Percentiles rank a stretch among this genome's conserved stretches.
Conservation (phyloP, 2,888 invertebrate genomes). For the Tetragonisca angustula region DNA sequence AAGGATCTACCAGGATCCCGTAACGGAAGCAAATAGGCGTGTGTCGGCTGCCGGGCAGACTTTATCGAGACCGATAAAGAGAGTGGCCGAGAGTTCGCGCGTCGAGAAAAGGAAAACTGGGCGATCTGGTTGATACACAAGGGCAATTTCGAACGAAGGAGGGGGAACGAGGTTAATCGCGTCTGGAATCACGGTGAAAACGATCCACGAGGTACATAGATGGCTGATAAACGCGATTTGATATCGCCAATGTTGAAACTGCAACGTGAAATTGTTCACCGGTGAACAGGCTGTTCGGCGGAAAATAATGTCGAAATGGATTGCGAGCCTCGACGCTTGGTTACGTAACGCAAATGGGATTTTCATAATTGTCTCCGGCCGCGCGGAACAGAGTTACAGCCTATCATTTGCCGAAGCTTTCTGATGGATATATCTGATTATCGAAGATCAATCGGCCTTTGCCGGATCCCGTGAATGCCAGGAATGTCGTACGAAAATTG, state of each 20-base stretch:
- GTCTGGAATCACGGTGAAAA: conserved; percentile 5
- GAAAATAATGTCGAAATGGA: background rate
- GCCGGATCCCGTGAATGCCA: background rate
- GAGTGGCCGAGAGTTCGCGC: conserved; percentile 47
- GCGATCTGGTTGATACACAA: conserved; percentile 8
- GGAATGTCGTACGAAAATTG: background rate
- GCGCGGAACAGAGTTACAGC: background rate
- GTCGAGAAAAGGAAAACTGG: conserved; percentile 11
- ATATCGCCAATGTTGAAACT: conserved; percentile 9
- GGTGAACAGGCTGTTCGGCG: no score
- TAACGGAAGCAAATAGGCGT: conserved; percentile 54
- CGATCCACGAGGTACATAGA: background rate
- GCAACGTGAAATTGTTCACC: background rate
- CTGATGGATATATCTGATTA: conserved; percentile 10
- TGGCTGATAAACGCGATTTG: background rate
- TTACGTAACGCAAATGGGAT: background rate
- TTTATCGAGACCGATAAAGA: conserved; percentile 51
- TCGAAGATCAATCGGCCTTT: conserved; percentile 3
- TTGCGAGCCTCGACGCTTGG: background rate
- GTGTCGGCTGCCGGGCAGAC: conserved; percentile 37
- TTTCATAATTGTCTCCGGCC: conserved; percentile 12
- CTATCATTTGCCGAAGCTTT: background rate
- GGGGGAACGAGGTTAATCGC: conserved; percentile 1
- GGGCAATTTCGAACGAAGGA: conserved; percentile 23
- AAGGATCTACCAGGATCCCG: conserved; percentile 60